Evolutionary conservation across 35 echinoderm and acorn worm genomes (phyloP), one percentile per base, ranked within the genome.

Genomic region (Ophioderma brevispina): DNA sequence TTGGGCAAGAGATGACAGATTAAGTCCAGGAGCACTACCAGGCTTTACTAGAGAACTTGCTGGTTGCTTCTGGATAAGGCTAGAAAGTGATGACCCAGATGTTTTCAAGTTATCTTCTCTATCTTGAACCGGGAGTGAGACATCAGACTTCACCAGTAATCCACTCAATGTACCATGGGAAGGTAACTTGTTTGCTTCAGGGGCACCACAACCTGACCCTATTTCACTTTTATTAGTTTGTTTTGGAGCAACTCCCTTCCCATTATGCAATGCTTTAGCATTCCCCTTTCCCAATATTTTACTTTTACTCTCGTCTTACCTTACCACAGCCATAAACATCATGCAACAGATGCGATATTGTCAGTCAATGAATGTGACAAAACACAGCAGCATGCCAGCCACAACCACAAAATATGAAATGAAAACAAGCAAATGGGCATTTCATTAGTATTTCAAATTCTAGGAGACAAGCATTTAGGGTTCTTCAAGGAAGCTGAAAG

Each of bases 321-420:
- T 95, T 95, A 92, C 94, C 90, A 41, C 82, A 82, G 94, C 94
- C 89, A 84, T 92, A 59, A 86, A 84, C 80, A 79, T 36, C 78
- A 87, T 86, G 82, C 85, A 76, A 34, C 38, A 37, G 80, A 93
- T n/a, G 31, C 76, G 55, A 42, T 63, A 85, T 90, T 75, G 75
- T 35, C 17, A 38, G 32, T 76, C 37, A 84, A 77, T 86, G 38
- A 78, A 89, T 23, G 87, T 80, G 80, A 35, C 84, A 36, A n/a
- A 87, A 79, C 46, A 49, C 40, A 36, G 83, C 36, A 37, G 80
- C 1, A 82, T 75, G 1, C 21, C 40, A 36, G 83, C 36, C 17
- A 38, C 1, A 82, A 82, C 18, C 21, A 64, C 33, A 23, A 64
- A 81, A 37, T 37, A 40, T 82, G 35, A 23, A 85, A 90, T 32